Evolutionary conservation across 2,113 vertebrate genomes (phyloP).

Genomic region (Neoarius graeffei): DNA sequence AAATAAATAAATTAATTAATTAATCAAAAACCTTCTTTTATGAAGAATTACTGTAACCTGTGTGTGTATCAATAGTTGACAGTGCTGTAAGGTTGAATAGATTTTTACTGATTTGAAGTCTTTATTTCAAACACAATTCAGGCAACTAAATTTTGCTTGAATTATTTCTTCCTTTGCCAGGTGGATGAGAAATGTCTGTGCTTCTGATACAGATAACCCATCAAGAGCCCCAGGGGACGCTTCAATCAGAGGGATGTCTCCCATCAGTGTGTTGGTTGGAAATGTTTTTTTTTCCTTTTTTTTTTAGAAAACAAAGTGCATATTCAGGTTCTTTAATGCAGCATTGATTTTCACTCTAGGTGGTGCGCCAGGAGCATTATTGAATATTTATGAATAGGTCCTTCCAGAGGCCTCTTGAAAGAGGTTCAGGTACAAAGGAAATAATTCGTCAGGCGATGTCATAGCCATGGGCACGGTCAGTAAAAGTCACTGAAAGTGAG

Average conservation of each 20-base stretch:
- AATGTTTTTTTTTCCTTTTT: not conserved
- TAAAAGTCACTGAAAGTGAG: conserved; percentile 19
- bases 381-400: conserved; percentile 54
- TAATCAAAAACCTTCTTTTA: not conserved
- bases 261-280: conserved; percentile 39
- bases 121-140: not conserved
- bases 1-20: too few relatives aligned
- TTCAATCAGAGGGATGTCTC: conserved; percentile 28
- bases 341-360: conserved; percentile 56
- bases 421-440: conserved; percentile 39
- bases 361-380: conserved; percentile 40
- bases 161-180: conserved; percentile 4
- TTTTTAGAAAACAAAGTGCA: conserved; percentile 46
- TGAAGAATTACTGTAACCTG: not conserved
- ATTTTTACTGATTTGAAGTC: not conserved
- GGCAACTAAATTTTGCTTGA: not conserved
- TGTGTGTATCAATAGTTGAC: not conserved
- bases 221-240: conserved; percentile 11
- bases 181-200: not conserved
- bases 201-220: conserved; percentile 39
- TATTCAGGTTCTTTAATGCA: conserved; percentile 53
- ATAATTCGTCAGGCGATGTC: conserved; percentile 29
- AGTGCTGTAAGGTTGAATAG: not conserved
- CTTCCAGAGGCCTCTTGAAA: conserved; percentile 25
- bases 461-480: conserved; percentile 14